Percentiles rank a stretch among this genome's conserved stretches.
Evolutionary conservation across 1,140 invertebrate species (phyloP).

Genomic region (Whitmania pigra): DNA sequence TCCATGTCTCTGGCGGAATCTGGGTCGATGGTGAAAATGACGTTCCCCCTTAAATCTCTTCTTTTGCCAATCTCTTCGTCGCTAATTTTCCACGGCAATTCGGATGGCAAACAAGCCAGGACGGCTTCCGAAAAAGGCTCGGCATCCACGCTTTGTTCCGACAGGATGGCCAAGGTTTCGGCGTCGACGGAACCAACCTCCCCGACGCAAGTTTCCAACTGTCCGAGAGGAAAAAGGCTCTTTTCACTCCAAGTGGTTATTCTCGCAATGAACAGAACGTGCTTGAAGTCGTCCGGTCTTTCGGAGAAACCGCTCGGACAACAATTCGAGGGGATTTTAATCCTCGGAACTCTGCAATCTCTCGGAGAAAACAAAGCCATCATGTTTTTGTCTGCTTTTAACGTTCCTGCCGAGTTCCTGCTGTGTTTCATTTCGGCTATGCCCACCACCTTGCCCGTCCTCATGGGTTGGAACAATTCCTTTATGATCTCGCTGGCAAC

Average conservation of each 20-base stretch:
- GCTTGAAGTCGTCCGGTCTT: slow-evolving; percentile 47
- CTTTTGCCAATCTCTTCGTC: slow-evolving; percentile 65
- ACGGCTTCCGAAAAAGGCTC: slow-evolving; percentile 69
- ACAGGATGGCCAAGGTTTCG: slow-evolving; percentile 79
- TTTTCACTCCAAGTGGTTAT: slow-evolving; percentile 55
- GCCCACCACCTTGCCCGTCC: slow-evolving; percentile 44
- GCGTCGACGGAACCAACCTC: slow-evolving; percentile 64
- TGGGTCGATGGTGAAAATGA: slow-evolving; percentile 92
- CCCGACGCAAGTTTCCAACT: slow-evolving; percentile 43
- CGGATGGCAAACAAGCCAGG: slow-evolving; percentile 71
- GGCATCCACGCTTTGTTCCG: slow-evolving; percentile 95
- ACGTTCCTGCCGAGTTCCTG: slow-evolving; percentile 52
- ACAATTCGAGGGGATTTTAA: slow-evolving; percentile 52
- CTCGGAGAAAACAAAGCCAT: slow-evolving; percentile 55
- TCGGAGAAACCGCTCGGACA: slow-evolving; percentile 50
- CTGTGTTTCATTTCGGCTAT: slow-evolving; percentile 49
- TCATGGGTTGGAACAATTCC: slow-evolving; percentile 25
- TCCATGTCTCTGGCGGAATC: slow-evolving; percentile 98
- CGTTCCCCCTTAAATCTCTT: slow-evolving; percentile 66
- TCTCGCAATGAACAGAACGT: slow-evolving; percentile 55
- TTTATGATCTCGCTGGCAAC: not conserved
- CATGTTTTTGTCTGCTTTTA: slow-evolving; percentile 51
- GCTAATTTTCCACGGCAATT: slow-evolving; percentile 72
- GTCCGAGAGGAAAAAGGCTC: slow-evolving; percentile 49
- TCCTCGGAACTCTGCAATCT: slow-evolving; percentile 58